Evolutionary conservation across 2,113 vertebrate genomes (phyloP), one percentile per base, ranked within the genome.

Genomic region (Nanorana parkeri): DNA sequence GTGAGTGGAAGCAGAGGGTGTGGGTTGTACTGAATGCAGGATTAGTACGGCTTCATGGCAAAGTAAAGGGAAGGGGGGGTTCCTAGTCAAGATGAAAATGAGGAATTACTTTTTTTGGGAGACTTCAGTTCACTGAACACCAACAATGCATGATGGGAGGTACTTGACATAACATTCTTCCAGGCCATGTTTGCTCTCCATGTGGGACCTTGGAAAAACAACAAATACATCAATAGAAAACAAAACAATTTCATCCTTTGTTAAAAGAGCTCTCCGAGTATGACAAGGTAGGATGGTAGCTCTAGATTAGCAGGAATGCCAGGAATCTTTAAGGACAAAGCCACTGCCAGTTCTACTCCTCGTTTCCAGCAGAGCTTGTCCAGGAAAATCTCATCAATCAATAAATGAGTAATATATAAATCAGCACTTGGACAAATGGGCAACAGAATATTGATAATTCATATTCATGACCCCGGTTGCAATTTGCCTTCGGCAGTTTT

Each of bases 101-200:
- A 96, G 95, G 95, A 96, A 96, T 96, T 95, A 94, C 94, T 94
- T 95, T 94, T 94, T 94, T 91, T 89, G 93, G 61, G 63, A 95
- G 94, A 93, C 90, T 95, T 89, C 93, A 94, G 95, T 97, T 96
- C 96, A 96, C 94, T 94, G 94, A 93, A 89, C 95, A 96, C 88
- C 67, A 75, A 98, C 95, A 97, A 96, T 95, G 94, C 95, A 89
- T 96, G 95, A 94, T 96, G 95, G 96, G 95, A 97, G 95, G 95
- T 95, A 96, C 95, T 98, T 96, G 96, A 97, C 96, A 97, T 95
- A 94, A 95, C 94, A 95, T 94, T 96, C 94, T 96, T 96, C 95
- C 94, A 96, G 95, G 96, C 95, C 95, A 94, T 95, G 95, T 95
- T 92, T 94, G 91, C 89, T 89, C 93, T 92, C 92, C 90, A 92